phyloP scores from a whole-genome alignment of 1,140 invertebrate genomes.

The Aphelenchoides avenae region DNA sequence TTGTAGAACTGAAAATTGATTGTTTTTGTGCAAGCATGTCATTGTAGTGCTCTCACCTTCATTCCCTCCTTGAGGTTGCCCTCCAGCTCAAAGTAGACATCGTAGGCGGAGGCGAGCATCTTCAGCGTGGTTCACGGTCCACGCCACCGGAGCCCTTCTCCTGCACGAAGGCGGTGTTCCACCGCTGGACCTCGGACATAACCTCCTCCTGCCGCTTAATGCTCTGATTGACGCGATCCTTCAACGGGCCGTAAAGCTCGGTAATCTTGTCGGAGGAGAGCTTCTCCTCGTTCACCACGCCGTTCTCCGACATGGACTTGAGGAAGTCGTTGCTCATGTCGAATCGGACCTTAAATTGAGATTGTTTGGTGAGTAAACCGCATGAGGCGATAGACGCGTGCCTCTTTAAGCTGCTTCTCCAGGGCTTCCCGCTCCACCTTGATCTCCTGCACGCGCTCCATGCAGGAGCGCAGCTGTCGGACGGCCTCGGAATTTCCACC shows the following conservation, averaged over 20 bases:
- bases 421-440: slow-evolving; percentile 64
- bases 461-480: slow-evolving; percentile 71
- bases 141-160: slow-evolving; percentile 62
- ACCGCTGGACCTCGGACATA: slow-evolving; percentile 71
- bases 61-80: slow-evolving; percentile 86
- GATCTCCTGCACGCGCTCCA: slow-evolving; percentile 69
- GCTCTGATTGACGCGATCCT: slow-evolving; percentile 69
- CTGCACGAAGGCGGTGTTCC: slow-evolving; percentile 68
- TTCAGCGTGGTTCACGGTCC: slow-evolving; percentile 72
- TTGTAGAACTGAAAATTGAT: slow-evolving; percentile 76
- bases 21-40: too few species aligned
- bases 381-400: slow-evolving; percentile 61
- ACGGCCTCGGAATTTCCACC: slow-evolving; percentile 62
- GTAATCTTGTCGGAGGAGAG: slow-evolving; percentile 69
- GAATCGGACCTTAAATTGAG: slow-evolving; percentile 65
- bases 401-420: slow-evolving; percentile 73
- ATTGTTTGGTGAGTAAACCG: slow-evolving; percentile 9
- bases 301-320: slow-evolving; percentile 70
- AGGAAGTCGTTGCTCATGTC: slow-evolving; percentile 70
- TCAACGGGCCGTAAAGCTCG: slow-evolving; percentile 74
- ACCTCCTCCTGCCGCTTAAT: slow-evolving; percentile 74
- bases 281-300: slow-evolving; percentile 75
- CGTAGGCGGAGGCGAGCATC: slow-evolving; percentile 79
- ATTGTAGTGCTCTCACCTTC: too few species aligned
- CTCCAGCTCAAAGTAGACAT: slow-evolving; percentile 82